Base-by-base conservation (phyloP, 2,113 vertebrate genomes). In the Marmota monax region DNA sequence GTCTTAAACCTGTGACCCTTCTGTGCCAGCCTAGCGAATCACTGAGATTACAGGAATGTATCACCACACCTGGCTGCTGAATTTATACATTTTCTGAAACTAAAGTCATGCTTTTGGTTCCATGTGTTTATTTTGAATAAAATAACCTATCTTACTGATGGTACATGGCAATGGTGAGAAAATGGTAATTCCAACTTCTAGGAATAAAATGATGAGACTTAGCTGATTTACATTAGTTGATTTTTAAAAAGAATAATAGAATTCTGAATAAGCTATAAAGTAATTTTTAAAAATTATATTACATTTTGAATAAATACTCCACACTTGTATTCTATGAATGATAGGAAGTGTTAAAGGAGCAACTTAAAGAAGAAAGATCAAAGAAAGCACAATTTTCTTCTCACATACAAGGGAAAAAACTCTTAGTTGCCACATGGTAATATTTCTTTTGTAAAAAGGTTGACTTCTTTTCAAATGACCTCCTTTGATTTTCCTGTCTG, bases 341-440 rank as follows among this genome's bases (percentile, higher is more conserved):
- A 34, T 11, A 72, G 12, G 9, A 87, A 58, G 37, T 74, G 9
- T 67, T 90, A 88, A 90, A 94, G 34, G 17, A 83, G 32, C n/a
- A 84, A 51, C 80, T 16, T 39, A 18, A 95, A 92, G 76, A 80
- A 37, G 32, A 87, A 97, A 76, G 80, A 65, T 86, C 10, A 85
- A 63, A 13, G 48, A 92, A 94, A 97, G 83, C 8, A 65, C 0
- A 10, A 69, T 94, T 95, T 96, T 77, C 76, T 94, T 95, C 63
- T 82, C 79, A 95, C 32, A 48, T 11, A 37, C 76, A 72, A 77
- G 20, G 61, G 39, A 88, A 23, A 77, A 90, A 39, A 74, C 1
- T 27, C 63, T 67, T 76, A 65, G 45, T 45, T 80, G 22, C 22
- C 17, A 32, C 48, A 83, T 67, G n/a, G 48, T 61, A 56, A 84